Conservation (phyloP, 2,888 invertebrate species). For the Eilema caniola region DNA sequence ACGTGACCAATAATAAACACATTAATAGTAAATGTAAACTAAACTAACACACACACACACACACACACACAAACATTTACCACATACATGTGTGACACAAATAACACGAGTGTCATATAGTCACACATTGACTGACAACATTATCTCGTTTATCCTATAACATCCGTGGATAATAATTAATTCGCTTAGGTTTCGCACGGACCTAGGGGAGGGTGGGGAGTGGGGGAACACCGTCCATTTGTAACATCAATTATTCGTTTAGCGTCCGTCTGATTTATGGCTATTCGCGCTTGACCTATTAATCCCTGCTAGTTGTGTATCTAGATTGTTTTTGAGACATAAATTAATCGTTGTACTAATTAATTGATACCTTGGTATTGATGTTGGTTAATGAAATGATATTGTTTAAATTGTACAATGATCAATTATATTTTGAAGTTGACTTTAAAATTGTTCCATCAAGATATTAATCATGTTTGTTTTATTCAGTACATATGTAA, state of each 20-base stretch:
- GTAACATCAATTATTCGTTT: constrained; percentile 79
- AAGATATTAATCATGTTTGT: background rate
- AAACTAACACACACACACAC: background rate
- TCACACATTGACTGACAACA: background rate
- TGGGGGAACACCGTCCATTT: constrained; percentile 60
- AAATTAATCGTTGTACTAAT: constrained; percentile 53
- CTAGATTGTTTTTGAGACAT: constrained; percentile 57
- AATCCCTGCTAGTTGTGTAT: constrained; percentile 58
- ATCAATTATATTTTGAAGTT: constrained; percentile 4
- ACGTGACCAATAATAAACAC: too few relatives aligned
- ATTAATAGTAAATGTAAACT: too few relatives aligned
- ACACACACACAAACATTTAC: background rate
- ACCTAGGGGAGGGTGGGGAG: constrained; percentile 26
- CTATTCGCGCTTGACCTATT: constrained; percentile 65
- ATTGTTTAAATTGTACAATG: background rate
- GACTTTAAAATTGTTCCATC: background rate
- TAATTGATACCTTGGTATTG: constrained; percentile 27
- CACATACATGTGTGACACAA: background rate
- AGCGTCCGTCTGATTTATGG: constrained; percentile 68
- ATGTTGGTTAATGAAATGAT: constrained; percentile 14
- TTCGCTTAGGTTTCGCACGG: constrained; percentile 60
- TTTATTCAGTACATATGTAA: background rate
- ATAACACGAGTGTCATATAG: background rate
- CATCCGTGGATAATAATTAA: constrained; percentile 63
- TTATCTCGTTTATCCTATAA: constrained; percentile 37